phyloP scores from a whole-genome alignment of 1,140 invertebrate species.

The Anoplophora glabripennis region DNA sequence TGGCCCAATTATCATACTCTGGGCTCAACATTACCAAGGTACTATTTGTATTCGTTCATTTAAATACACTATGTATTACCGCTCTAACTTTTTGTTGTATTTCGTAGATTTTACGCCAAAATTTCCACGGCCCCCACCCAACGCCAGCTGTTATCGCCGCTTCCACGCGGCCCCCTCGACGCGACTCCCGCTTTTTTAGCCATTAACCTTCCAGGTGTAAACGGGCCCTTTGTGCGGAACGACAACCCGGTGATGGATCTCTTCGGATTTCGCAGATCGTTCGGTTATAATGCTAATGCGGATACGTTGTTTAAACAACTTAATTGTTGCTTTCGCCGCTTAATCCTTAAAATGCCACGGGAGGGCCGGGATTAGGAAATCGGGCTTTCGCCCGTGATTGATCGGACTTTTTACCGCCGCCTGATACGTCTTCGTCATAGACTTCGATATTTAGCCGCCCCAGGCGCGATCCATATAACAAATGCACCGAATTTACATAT shows the following conservation, averaged over 20 bases:
- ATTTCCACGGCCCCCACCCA: too few species aligned
- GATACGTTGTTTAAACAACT: slow-evolving; percentile 18
- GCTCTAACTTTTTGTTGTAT: too few species aligned
- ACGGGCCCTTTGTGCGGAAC: slow-evolving; percentile 10
- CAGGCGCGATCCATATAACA: not conserved
- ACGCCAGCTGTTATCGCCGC: too few species aligned
- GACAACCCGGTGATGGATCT: slow-evolving; percentile 18
- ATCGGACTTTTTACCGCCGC: slow-evolving; percentile 4
- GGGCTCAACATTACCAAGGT: too few species aligned
- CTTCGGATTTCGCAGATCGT: not conserved
- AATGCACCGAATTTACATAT: slow-evolving; percentile 11
- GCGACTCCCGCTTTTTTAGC: slow-evolving; percentile 1
- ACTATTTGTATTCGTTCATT: too few species aligned
- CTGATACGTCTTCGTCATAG: slow-evolving; percentile 16
- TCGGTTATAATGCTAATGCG: slow-evolving; percentile 17
- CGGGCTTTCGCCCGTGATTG: slow-evolving; percentile 9
- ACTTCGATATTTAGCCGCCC: slow-evolving; percentile 6
- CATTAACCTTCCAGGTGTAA: slow-evolving; percentile 15
- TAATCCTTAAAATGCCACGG: slow-evolving; percentile 10
- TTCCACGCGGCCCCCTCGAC: not conserved
- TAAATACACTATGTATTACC: too few species aligned
- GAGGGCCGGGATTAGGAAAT: slow-evolving; percentile 2
- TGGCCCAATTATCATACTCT: too few species aligned
- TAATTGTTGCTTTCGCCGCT: slow-evolving; percentile 18
- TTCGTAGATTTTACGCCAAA: too few species aligned